Evolutionary conservation across 2,888 invertebrate genomes (phyloP).

Genomic region (Cerastis leucographa): DNA sequence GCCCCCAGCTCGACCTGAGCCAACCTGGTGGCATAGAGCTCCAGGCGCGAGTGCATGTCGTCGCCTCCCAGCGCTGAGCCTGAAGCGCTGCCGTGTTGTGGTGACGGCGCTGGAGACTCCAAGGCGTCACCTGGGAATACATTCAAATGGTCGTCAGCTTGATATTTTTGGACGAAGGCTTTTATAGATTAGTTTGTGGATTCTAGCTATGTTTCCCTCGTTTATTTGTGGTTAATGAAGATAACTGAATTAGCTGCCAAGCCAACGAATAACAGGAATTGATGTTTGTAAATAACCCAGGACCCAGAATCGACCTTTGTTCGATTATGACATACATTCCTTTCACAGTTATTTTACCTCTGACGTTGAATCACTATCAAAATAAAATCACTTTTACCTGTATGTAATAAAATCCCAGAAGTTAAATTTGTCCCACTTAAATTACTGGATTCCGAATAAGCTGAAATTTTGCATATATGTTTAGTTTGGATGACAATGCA

Average conservation of each 20-base stretch:
- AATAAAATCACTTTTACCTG: neutral
- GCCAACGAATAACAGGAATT: neutral
- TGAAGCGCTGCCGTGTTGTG: constrained; percentile 93
- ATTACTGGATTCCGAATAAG: too few species aligned
- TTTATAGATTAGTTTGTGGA: neutral
- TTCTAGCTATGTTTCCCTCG: neutral
- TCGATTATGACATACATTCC: too few species aligned
- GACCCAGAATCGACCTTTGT: neutral
- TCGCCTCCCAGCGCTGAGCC: constrained; percentile 89
- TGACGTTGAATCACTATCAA: too few species aligned
- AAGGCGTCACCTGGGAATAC: constrained; percentile 92
- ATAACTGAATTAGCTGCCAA: neutral
- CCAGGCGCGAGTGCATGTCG: constrained; percentile 99
- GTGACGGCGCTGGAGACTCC: constrained; percentile 97
- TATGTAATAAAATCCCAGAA: too few species aligned
- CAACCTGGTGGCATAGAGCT: constrained; percentile 97
- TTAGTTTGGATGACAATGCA: too few species aligned
- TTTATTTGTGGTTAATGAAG: neutral
- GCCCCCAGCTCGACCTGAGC: constrained; percentile 97
- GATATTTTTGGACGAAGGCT: neutral
- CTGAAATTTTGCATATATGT: too few species aligned
- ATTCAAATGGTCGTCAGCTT: too few species aligned
- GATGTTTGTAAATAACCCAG: neutral
- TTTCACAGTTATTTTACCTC: neutral
- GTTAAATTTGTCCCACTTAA: too few species aligned